These are phyloP conservation scores for Macrostomum cliftonense DNA, from an alignment of 2,888 invertebrate genomes.

Conservation along the genomic window DNA sequence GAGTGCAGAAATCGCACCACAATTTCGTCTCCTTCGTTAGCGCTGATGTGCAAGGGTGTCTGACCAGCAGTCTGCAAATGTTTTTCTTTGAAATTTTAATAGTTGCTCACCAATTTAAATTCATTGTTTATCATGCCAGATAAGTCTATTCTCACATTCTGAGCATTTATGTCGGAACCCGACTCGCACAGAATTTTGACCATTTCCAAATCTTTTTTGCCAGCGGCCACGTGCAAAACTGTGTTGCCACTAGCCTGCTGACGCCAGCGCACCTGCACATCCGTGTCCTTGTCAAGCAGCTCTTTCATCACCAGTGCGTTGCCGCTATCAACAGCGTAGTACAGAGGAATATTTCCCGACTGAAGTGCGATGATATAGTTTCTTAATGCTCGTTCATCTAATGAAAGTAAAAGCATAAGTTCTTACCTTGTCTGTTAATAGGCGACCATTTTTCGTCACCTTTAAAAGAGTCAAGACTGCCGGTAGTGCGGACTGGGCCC, in stretches of 20 bases:
- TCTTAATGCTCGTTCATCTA: too few species aligned
- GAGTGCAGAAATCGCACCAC: conserved; percentile 84
- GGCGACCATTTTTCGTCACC: conserved; percentile 64
- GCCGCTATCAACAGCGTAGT: conserved; percentile 78
- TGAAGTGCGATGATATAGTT: too few species aligned
- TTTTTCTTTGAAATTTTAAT: too few species aligned
- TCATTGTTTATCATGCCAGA: too few species aligned
- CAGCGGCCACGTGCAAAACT: too few species aligned
- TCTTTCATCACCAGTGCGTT: conserved; percentile 86
- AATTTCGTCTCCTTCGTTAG: conserved; percentile 80
- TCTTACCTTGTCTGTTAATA: conserved; percentile 70
- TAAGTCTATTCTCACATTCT: conserved; percentile 54
- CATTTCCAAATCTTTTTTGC: too few species aligned
- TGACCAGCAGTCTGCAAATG: conserved; percentile 56
- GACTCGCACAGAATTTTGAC: conserved; percentile 46
- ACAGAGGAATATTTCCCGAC: conserved; percentile 51
- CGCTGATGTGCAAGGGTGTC: conserved; percentile 80
- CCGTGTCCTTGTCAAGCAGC: conserved; percentile 60
- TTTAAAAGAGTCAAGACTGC: conserved; percentile 68
- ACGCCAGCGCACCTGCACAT: conserved; percentile 40
- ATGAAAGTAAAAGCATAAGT: too few species aligned
- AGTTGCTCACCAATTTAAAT: too few species aligned
- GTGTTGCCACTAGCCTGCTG: too few species aligned
- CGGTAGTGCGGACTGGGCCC: conserved; percentile 75
- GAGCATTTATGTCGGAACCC: conserved; percentile 71